Evolutionary conservation across 2,113 vertebrate genomes (phyloP).

Genomic region (Ophthalmolycus amberensis): DNA sequence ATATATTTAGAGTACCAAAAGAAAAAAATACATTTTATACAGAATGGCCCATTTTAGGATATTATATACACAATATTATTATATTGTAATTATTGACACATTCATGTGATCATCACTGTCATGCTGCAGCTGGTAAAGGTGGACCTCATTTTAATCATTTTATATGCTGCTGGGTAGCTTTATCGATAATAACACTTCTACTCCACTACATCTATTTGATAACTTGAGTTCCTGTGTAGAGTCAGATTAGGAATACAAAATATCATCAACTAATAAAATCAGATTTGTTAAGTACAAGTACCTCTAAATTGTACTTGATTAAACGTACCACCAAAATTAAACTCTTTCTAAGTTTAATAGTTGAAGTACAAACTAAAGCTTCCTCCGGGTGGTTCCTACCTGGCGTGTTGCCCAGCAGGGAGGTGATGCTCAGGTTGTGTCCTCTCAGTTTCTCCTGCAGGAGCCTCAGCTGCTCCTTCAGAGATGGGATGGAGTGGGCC

Average conservation of each 20-base stretch:
- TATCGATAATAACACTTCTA: background rate
- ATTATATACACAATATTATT: too few species aligned
- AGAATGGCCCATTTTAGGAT: too few species aligned
- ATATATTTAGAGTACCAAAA: too few species aligned
- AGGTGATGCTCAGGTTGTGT: background rate
- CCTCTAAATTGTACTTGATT: background rate
- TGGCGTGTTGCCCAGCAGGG: background rate
- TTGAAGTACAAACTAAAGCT: background rate
- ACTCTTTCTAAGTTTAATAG: background rate
- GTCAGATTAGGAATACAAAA: background rate
- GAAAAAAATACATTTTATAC: too few species aligned
- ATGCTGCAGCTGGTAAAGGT: background rate
- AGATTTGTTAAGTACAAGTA: background rate
- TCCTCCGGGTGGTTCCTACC: background rate
- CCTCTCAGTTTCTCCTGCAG: background rate
- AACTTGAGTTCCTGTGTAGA: background rate
- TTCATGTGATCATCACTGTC: too few species aligned
- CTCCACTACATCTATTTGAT: background rate
- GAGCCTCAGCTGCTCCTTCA: constrained; percentile 50
- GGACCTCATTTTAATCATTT: background rate
- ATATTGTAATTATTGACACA: too few species aligned
- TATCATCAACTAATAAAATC: background rate
- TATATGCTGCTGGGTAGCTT: background rate
- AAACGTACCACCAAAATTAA: too few species aligned
- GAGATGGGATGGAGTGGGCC: constrained; percentile 72